Conservation (phyloP, 2,113 vertebrate genomes). For the Mastomys coucha region DNA sequence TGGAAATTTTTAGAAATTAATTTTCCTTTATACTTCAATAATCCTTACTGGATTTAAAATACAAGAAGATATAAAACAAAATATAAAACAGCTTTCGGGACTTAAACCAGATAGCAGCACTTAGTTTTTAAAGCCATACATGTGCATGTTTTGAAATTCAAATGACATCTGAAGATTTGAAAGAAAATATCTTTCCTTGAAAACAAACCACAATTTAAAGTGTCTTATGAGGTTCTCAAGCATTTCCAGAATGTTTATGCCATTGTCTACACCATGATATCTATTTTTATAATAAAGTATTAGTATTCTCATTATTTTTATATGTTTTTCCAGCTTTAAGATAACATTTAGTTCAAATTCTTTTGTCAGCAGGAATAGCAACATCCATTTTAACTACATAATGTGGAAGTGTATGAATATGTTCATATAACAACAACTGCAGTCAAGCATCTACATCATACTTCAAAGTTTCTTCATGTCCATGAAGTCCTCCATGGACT, state of each 20-base stretch:
- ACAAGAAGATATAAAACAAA: not conserved
- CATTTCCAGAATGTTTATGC: not conserved
- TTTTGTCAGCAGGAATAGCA: not conserved
- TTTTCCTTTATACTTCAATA: constrained; percentile 9
- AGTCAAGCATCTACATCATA: not conserved
- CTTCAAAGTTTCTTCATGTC: not conserved
- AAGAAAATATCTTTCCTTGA: not conserved
- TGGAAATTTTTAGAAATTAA: not conserved
- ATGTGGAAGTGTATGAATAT: not conserved
- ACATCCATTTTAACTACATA: not conserved
- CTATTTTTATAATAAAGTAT: not conserved
- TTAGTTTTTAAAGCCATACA: not conserved
- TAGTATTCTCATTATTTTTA: not conserved
- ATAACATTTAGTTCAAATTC: not conserved
- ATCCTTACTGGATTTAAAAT: not conserved
- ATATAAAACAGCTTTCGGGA: not conserved
- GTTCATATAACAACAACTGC: not conserved
- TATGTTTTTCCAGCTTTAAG: not conserved
- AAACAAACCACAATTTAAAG: not conserved
- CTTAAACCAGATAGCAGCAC: not conserved
- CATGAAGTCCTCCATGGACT: not conserved
- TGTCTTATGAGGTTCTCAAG: not conserved
- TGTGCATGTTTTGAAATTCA: not conserved
- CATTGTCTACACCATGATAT: not conserved
- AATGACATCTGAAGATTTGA: not conserved